These are phyloP conservation scores for Aspidiotus rigidus DNA, from an alignment of 2,888 invertebrate species.

Conservation along the genomic window DNA sequence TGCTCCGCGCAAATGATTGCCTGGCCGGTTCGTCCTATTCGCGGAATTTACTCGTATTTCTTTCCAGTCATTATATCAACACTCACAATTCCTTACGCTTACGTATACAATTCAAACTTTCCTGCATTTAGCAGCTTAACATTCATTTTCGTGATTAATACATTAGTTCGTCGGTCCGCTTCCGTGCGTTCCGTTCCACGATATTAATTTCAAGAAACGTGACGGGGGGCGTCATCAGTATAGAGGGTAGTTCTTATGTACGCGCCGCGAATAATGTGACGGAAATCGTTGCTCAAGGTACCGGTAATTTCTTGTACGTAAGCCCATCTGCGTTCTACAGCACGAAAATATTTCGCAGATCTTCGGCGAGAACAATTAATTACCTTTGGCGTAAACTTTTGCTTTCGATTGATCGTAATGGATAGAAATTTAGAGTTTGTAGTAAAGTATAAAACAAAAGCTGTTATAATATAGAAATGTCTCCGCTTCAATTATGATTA, in stretches of 20 bases:
- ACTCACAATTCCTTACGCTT: not conserved
- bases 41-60: not conserved
- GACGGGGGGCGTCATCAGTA: too few species aligned
- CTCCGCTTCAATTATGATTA: too few species aligned
- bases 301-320: too few species aligned
- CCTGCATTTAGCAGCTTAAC: conserved; percentile 28
- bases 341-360: conserved; percentile 12
- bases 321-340: too few species aligned
- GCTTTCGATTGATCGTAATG: not conserved
- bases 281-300: too few species aligned
- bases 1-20: too few species aligned
- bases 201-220: conserved; percentile 17
- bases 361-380: conserved; percentile 12
- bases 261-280: too few species aligned
- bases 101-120: conserved; percentile 10
- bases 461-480: too few species aligned
- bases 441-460: too few species aligned
- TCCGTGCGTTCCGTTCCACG: not conserved
- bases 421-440: too few species aligned
- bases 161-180: not conserved
- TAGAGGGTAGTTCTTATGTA: too few species aligned
- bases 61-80: not conserved
- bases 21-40: too few species aligned
- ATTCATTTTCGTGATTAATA: conserved; percentile 28
- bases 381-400: conserved; percentile 21